phyloP scores from a whole-genome alignment of 2,888 invertebrate genomes.

The Nemurella pictetii region DNA sequence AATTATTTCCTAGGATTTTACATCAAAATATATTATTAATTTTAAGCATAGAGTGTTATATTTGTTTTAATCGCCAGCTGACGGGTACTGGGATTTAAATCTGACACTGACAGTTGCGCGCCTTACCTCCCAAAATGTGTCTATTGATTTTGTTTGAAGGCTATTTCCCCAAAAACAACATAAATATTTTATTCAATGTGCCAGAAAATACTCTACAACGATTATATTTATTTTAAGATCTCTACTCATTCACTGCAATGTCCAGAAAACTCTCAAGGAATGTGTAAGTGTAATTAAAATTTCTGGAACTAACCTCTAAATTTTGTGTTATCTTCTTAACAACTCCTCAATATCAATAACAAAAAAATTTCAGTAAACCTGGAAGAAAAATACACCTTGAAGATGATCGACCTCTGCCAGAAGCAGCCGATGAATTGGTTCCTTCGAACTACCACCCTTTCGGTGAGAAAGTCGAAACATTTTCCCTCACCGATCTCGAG shows the following conservation, averaged over 20 bases:
- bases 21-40: background rate
- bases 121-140: background rate
- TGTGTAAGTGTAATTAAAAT: conserved; percentile 34
- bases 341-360: background rate
- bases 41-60: background rate
- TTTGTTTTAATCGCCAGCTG: too few species aligned
- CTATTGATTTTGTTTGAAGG: conserved; percentile 1
- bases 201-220: background rate
- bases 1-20: background rate
- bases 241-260: conserved; percentile 5
- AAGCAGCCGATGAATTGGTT: conserved; percentile 1
- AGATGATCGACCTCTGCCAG: conserved; percentile 33
- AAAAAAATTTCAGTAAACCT: background rate
- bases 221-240: background rate
- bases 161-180: background rate
- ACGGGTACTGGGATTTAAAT: too few species aligned
- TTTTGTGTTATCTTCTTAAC: background rate
- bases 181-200: conserved; percentile 5
- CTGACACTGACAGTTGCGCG: background rate
- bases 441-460: background rate
- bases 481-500: background rate
- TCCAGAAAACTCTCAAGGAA: conserved; percentile 33
- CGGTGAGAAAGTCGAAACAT: background rate
- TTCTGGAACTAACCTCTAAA: background rate
- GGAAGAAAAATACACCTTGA: conserved; percentile 31